These are phyloP conservation scores for Bellardia bayeri DNA, from an alignment of 2,888 invertebrate species.

Conservation along the genomic window DNA sequence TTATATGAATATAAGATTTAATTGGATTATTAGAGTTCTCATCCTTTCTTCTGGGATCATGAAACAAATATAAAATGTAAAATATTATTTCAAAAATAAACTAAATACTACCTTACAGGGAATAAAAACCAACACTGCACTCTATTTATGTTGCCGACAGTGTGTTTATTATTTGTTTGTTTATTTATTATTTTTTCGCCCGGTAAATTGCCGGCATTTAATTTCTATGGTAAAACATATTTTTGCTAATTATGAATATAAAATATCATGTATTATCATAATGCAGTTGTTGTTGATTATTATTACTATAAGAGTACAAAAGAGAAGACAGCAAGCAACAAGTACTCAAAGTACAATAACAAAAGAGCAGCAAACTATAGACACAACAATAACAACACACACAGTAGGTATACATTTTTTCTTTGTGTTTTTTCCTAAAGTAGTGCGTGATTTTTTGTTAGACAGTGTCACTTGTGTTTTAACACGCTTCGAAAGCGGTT, in stretches of 20 bases:
- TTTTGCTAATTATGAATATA: conserved; percentile 17
- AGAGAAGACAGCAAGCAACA: neutral
- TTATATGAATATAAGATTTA: too few species aligned
- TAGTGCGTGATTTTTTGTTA: conserved; percentile 53
- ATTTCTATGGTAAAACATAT: conserved; percentile 12
- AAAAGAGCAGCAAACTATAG: conserved; percentile 20
- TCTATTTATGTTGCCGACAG: neutral
- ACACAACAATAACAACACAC: neutral
- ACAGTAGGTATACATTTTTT: neutral
- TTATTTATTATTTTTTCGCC: neutral
- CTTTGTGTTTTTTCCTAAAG: conserved; percentile 37
- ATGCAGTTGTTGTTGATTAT: neutral
- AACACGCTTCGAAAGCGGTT: conserved; percentile 53
- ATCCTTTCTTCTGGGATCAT: too few species aligned
- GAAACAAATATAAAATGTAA: too few species aligned
- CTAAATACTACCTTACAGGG: too few species aligned
- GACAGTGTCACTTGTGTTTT: conserved; percentile 58
- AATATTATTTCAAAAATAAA: too few species aligned
- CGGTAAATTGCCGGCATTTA: conserved; percentile 26
- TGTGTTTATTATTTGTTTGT: conserved; percentile 22
- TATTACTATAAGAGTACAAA: conserved; percentile 17
- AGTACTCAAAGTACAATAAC: conserved; percentile 16
- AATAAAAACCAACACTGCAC: neutral
- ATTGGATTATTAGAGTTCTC: too few species aligned
- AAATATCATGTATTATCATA: neutral